Percentiles rank a stretch among this genome's conserved stretches.
phyloP scores from a whole-genome alignment of 2,113 vertebrate genomes.

The Lipophrys pholis region DNA sequence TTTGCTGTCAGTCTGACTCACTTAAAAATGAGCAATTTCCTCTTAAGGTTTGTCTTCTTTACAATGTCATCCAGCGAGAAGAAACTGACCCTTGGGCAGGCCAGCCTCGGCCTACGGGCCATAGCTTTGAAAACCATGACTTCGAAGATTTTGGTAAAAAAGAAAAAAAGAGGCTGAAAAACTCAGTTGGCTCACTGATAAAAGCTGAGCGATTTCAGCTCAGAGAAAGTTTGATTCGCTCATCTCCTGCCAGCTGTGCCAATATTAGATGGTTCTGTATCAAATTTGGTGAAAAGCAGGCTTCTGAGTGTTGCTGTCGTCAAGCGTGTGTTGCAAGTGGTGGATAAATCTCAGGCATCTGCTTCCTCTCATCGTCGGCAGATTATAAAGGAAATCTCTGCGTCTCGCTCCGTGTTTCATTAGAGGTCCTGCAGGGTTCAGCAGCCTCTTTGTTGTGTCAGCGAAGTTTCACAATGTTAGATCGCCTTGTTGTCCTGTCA shows the following conservation, averaged over 20 bases:
- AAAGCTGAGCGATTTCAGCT: constrained; percentile 4
- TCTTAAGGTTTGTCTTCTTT: too few relatives aligned
- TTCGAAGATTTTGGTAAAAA: too few relatives aligned
- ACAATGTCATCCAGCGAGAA: too few relatives aligned
- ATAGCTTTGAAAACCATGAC: too few relatives aligned
- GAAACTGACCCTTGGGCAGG: too few relatives aligned
- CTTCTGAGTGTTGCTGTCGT: constrained; percentile 24
- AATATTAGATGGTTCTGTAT: constrained; percentile 29
- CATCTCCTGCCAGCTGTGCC: constrained; percentile 16
- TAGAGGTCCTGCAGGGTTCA: constrained; percentile 47
- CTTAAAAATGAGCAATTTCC: too few relatives aligned
- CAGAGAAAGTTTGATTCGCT: constrained; percentile 11
- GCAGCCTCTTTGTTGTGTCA: constrained; percentile 35
- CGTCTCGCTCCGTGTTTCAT: constrained; percentile 62
- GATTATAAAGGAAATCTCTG: constrained; percentile 67
- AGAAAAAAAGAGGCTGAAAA: background rate
- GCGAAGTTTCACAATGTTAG: constrained; percentile 28
- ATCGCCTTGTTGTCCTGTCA: constrained; percentile 55
- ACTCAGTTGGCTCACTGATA: constrained; percentile 13
- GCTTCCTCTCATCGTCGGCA: constrained; percentile 52
- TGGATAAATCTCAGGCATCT: constrained; percentile 68
- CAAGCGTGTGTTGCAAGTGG: constrained; percentile 14
- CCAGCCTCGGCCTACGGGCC: too few relatives aligned
- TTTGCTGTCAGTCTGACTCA: too few relatives aligned
- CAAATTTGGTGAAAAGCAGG: constrained; percentile 20